phyloP scores from a whole-genome alignment of 2,888 invertebrate species.

The Criorhina ranunculi region DNA sequence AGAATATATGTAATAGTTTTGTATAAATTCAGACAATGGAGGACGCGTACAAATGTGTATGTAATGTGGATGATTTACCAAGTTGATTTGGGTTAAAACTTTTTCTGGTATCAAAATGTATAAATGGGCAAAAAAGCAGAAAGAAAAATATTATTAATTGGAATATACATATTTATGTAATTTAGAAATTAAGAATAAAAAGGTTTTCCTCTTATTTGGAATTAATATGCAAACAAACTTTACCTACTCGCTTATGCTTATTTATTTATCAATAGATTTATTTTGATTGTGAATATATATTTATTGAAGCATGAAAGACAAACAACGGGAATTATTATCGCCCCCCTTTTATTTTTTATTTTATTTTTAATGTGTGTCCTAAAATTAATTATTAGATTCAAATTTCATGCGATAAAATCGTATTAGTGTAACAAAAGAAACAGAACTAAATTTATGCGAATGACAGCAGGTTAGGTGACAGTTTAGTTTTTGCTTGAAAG shows the following conservation, averaged over 20 bases:
- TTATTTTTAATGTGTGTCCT: neutral
- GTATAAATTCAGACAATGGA: constrained; percentile 26
- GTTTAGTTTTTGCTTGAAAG: neutral
- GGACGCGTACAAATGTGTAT: neutral
- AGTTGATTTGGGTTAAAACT: constrained; percentile 45
- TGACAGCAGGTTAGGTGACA: neutral
- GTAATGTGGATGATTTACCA: neutral
- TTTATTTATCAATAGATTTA: constrained; percentile 20
- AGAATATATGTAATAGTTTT: constrained; percentile 36
- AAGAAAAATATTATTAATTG: constrained; percentile 8
- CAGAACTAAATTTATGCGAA: neutral
- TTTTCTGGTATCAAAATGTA: neutral
- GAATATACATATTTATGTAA: constrained; percentile 8
- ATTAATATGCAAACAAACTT: neutral
- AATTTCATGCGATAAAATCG: constrained; percentile 1
- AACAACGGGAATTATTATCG: neutral
- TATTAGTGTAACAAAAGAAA: neutral
- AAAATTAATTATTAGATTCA: neutral
- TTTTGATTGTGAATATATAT: constrained; percentile 2
- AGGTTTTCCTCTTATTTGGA: constrained; percentile 9
- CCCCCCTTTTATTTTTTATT: neutral
- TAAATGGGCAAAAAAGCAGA: neutral
- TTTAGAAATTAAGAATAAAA: constrained; percentile 15
- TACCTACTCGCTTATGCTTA: constrained; percentile 4
- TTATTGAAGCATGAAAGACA: neutral